Evolutionary conservation across 2,113 vertebrate species (phyloP), one percentile per base, ranked within the genome.

Genomic region (Crocuta crocuta): DNA sequence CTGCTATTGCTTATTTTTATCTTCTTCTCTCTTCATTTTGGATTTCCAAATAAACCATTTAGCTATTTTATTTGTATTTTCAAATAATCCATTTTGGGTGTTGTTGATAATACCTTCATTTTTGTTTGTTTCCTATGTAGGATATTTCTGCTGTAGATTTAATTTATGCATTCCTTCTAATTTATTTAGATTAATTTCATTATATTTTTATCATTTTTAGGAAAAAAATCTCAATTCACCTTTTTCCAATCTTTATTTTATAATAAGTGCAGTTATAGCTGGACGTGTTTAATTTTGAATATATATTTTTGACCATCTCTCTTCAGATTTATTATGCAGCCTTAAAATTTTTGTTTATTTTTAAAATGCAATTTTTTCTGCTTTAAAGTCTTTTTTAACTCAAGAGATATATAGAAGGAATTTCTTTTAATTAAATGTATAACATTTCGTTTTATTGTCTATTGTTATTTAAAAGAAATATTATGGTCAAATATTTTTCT

Each of bases 31-130:
- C 11, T 61, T 94, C 13, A 58, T 63, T 95, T 92, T 94, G 9
- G 17, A 65, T 86, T 81, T 95, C 61, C 53, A 17, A 7, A 48
- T 9, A 93, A 96, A 4, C 5, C 16, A 24, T 50, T 83, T 48
- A 50, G 5, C 17, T 89, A 48, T 84, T 93, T 94, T 71, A 39
- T n/a, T 92, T 26, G 43, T 78, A 63, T 68, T 88, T 97, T 94
- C 70, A 88, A 84, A 61, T 71, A 70, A 43, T 84, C 26, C n/a
- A 2, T 4, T 58, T 73, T 86, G 1, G 12, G 10, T 3, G 35
- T 74, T 63, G 55, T 21, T 87, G 43, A 55, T 53, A 66, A 53
- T 73, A 48, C 4, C 4, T 1, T 86, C 5, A 33, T 26, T 91
- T 74, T 76, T 74, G 13, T 65, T 91, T 90, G 21, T 84, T 84